These are phyloP conservation scores for Lophius piscatorius DNA, from an alignment of 2,113 vertebrate species.

Conservation along the genomic window DNA sequence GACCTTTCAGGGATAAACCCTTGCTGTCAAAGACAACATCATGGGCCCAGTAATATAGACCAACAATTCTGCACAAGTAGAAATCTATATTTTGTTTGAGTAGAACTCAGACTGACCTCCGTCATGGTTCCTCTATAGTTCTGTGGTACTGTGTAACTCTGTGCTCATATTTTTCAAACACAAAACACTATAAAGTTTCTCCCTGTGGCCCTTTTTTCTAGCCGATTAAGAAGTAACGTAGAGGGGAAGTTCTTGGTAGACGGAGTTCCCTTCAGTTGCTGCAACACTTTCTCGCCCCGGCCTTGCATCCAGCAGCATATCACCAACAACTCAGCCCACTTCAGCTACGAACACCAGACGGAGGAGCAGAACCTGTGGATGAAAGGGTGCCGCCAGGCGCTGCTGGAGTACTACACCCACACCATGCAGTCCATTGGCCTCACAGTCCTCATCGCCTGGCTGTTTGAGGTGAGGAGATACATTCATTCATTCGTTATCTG, in stretches of 20 bases:
- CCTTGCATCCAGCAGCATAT: conserved; percentile 89
- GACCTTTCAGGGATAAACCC: too few species aligned
- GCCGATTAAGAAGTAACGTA: conserved; percentile 85
- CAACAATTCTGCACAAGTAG: too few species aligned
- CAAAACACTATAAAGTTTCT: background rate
- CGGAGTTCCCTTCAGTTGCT: conserved; percentile 89
- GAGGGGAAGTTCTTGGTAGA: conserved; percentile 86
- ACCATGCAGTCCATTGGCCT: conserved; percentile 87
- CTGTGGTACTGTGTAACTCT: too few species aligned
- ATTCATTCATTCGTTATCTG: too few species aligned
- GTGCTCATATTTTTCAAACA: background rate
- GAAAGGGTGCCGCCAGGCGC: conserved; percentile 84
- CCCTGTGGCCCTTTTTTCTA: conserved; percentile 41
- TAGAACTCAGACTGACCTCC: too few species aligned
- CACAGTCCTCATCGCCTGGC: conserved; percentile 83
- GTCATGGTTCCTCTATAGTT: too few species aligned
- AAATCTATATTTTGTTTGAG: too few species aligned
- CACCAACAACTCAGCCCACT: conserved; percentile 88
- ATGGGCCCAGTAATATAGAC: too few species aligned
- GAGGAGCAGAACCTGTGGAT: conserved; percentile 88
- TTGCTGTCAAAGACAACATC: too few species aligned
- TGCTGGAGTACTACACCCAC: conserved; percentile 84
- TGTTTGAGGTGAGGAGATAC: conserved; percentile 84
- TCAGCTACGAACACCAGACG: conserved; percentile 84
- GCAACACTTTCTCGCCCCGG: conserved; percentile 85